Evolutionary conservation across 2,888 invertebrate species (phyloP).

Genomic region (Hemithea aestivaria): DNA sequence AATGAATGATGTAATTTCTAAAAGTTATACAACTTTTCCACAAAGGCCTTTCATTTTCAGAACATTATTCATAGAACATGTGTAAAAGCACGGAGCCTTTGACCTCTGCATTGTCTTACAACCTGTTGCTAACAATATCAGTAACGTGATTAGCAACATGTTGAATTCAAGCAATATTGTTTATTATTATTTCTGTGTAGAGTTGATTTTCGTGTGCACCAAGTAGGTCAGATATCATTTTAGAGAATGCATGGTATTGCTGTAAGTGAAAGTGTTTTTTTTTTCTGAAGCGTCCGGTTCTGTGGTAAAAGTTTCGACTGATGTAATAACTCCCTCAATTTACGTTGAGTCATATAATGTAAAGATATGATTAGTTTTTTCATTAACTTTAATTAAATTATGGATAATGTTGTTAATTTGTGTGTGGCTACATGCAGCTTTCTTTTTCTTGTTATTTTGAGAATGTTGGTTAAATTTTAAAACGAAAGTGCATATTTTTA

Average conservation of each 20-base stretch:
- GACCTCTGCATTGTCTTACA: constrained; percentile 58
- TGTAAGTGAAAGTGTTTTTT: constrained; percentile 70
- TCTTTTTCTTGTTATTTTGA: too few relatives aligned
- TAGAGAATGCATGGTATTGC: constrained; percentile 29
- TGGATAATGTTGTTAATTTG: too few relatives aligned
- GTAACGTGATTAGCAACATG: constrained; percentile 21
- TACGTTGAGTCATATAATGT: constrained; percentile 32
- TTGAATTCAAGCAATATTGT: constrained; percentile 15
- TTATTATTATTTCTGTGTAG: constrained; percentile 20
- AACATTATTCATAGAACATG: too few relatives aligned
- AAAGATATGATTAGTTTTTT: constrained; percentile 3
- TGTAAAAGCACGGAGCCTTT: constrained; percentile 47
- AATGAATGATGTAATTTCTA: too few relatives aligned
- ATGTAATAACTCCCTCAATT: constrained; percentile 59
- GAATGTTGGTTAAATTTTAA: too few relatives aligned
- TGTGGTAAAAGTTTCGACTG: constrained; percentile 66
- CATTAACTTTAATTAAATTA: too few relatives aligned
- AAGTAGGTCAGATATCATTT: constrained; percentile 32
- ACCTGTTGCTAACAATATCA: constrained; percentile 28
- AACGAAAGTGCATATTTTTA: too few relatives aligned
- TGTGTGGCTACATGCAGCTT: too few relatives aligned
- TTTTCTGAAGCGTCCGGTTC: constrained; percentile 64
- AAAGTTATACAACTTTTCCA: too few relatives aligned
- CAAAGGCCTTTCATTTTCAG: too few relatives aligned
- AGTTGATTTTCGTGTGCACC: constrained; percentile 25